These are phyloP conservation scores for Heliconius ismenius DNA, from an alignment of 2,888 invertebrate species.

Conservation along the genomic window DNA sequence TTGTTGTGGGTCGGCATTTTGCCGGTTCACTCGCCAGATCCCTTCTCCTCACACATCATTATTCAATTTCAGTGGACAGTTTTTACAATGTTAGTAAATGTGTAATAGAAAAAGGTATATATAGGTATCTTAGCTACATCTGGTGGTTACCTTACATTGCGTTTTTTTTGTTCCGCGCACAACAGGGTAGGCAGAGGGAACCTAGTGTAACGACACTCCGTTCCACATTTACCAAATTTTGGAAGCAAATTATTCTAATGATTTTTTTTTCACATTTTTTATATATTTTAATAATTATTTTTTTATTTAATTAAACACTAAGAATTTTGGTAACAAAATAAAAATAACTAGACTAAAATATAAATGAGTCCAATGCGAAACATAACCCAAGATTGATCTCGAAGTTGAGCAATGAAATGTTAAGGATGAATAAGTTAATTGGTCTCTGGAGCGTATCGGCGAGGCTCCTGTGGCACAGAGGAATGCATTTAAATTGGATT, in stretches of 20 bases:
- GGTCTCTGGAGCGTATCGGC: slow-evolving; percentile 78
- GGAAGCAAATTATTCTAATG: too few species aligned
- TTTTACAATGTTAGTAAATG: slow-evolving; percentile 66
- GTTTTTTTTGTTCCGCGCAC: too few species aligned
- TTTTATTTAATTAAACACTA: too few species aligned
- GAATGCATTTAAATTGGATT: slow-evolving; percentile 83
- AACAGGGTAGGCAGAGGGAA: too few species aligned
- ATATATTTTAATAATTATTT: too few species aligned
- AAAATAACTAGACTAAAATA: not conserved
- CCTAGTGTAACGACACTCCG: too few species aligned
- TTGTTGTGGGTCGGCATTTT: slow-evolving; percentile 51
- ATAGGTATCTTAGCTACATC: slow-evolving; percentile 7
- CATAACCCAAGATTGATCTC: slow-evolving; percentile 47
- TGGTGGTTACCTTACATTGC: not conserved
- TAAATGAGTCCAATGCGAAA: slow-evolving; percentile 31
- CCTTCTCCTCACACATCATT: slow-evolving; percentile 73
- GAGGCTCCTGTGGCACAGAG: slow-evolving; percentile 79
- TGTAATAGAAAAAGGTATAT: slow-evolving; percentile 63
- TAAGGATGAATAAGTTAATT: slow-evolving; percentile 82
- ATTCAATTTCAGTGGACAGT: slow-evolving; percentile 78
- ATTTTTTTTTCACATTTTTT: too few species aligned
- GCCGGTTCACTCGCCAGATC: slow-evolving; percentile 64
- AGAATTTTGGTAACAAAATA: too few species aligned
- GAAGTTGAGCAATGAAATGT: slow-evolving; percentile 80
- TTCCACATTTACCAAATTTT: too few species aligned